These are phyloP conservation scores for Tychaedon coryphoeus DNA, from an alignment of 2,113 vertebrate species.

Conservation along the genomic window DNA sequence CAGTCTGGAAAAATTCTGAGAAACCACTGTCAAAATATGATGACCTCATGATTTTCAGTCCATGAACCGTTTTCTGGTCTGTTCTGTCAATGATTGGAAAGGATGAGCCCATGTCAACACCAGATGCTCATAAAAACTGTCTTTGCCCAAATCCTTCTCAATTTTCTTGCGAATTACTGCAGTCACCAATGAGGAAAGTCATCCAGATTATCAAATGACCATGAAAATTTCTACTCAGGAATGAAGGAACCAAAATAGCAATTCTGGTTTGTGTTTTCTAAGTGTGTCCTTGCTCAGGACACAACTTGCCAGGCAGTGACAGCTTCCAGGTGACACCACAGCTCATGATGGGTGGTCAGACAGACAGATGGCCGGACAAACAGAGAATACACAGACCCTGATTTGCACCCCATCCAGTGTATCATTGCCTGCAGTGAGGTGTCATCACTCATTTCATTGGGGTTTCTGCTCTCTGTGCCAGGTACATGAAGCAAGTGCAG, in stretches of 20 bases:
- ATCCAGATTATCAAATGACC: background rate
- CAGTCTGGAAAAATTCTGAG: background rate
- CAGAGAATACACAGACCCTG: background rate
- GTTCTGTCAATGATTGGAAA: background rate
- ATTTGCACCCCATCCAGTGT: background rate
- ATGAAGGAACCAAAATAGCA: background rate
- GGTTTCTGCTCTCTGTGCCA: background rate
- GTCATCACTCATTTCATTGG: background rate
- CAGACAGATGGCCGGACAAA: background rate
- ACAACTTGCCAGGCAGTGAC: background rate
- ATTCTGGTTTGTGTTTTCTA: background rate
- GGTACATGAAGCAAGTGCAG: background rate
- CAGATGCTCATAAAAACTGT: background rate
- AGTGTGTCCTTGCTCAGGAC: background rate
- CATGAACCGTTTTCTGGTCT: background rate
- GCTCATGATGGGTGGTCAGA: background rate
- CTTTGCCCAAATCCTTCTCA: background rate
- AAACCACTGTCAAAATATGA: background rate
- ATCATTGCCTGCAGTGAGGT: background rate
- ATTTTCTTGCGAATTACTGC: background rate
- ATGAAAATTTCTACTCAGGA: background rate
- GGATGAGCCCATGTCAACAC: background rate
- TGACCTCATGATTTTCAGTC: background rate
- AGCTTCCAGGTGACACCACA: background rate
- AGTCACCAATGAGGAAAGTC: background rate